phyloP scores from a whole-genome alignment of 1,140 invertebrate genomes.

The Saccostrea echinata region DNA sequence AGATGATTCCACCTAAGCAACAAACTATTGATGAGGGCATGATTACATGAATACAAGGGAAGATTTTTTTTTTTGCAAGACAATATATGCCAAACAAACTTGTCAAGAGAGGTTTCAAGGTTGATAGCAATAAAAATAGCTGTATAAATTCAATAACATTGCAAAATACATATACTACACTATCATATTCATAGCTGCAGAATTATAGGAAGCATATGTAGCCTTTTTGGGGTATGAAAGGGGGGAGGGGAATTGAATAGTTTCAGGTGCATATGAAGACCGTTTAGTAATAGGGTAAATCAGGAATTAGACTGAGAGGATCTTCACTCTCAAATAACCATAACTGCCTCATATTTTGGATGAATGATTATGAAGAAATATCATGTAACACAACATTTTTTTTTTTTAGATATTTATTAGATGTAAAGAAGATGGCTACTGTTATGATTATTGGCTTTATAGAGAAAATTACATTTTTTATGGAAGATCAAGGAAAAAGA shows the following conservation, averaged over 20 bases:
- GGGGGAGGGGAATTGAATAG: too few species aligned
- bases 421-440: conserved; percentile 32
- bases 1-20: too few species aligned
- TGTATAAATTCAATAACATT: not conserved
- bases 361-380: too few species aligned
- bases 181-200: too few species aligned
- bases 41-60: conserved; percentile 50
- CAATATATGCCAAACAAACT: conserved; percentile 50
- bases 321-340: too few species aligned
- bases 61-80: conserved; percentile 33
- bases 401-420: conserved; percentile 45
- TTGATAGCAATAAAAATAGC: not conserved
- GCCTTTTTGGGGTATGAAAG: too few species aligned
- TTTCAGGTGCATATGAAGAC: too few species aligned
- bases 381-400: not conserved
- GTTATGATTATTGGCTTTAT: conserved; percentile 38
- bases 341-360: too few species aligned
- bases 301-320: too few species aligned
- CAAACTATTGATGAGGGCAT: conserved; percentile 44
- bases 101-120: conserved; percentile 41
- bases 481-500: not conserved
- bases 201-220: too few species aligned
- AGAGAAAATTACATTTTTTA: conserved; percentile 32
- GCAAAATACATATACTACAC: too few species aligned
- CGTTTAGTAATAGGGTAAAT: too few species aligned